Evolutionary conservation across 2,797 vertebrate genomes (phyloP).

Genomic region (Gallinago nigripennis): DNA sequence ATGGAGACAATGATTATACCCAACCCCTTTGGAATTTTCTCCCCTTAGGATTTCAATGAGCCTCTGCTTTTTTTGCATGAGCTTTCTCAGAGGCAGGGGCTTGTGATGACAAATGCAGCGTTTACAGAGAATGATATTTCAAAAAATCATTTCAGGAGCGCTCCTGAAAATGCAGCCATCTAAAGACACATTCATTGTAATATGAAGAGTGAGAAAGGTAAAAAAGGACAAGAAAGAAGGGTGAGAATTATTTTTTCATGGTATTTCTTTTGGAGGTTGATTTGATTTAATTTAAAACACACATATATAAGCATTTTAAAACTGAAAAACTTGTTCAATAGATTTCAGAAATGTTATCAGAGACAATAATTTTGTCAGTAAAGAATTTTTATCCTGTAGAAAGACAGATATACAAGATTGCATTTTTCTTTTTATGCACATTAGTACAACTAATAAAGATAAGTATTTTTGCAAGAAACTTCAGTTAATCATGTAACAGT

Average conservation of each 20-base stretch:
- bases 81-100: not conserved
- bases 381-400: not conserved
- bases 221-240: not conserved
- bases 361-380: not conserved
- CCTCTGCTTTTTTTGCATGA: not conserved
- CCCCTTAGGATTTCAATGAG: not conserved
- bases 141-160: not conserved
- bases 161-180: not conserved
- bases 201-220: not conserved
- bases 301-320: not conserved
- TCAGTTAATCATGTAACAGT: not conserved
- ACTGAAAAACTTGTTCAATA: not conserved
- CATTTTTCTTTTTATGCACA: not conserved
- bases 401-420: not conserved
- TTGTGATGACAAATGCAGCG: not conserved
- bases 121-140: not conserved
- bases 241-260: not conserved
- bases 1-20: slow-evolving; percentile 43
- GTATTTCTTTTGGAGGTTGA: not conserved
- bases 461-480: not conserved
- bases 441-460: not conserved
- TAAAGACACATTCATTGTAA: not conserved
- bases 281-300: not conserved
- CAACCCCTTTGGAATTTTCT: slow-evolving; percentile 28
- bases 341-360: not conserved